Evolutionary conservation across 37 sponge, comb jelly and placozoan genomes (phyloP), one percentile per base, ranked within the genome.

Genomic region (Cladorhizidae sp.): DNA sequence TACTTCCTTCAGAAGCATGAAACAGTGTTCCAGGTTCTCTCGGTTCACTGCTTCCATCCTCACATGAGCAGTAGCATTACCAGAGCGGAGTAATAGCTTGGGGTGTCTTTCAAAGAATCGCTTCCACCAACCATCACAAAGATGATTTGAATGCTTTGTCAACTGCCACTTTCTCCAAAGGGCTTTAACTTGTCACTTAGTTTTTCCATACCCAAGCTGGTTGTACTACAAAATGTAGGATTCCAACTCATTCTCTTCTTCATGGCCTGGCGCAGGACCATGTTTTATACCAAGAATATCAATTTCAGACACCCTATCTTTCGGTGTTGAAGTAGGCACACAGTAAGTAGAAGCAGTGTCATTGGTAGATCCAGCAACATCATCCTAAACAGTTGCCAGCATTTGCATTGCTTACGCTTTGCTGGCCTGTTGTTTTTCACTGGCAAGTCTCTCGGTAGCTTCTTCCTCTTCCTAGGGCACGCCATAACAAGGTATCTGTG

Each of bases 131-230:
- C 70, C 70, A 35, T 68, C 3, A 20, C 69, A n/a, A n/a, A n/a
- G n/a, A n/a, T n/a, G n/a, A n/a, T n/a, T n/a, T n/a, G n/a, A n/a
- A n/a, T n/a, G n/a, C n/a, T n/a, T n/a, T n/a, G n/a, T n/a, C n/a
- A n/a, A n/a, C n/a, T n/a, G n/a, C n/a, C n/a, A n/a, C n/a, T n/a
- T n/a, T n/a, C n/a, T n/a, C n/a, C n/a, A n/a, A n/a, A n/a, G 8
- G 32, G 35, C 21, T 6, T 35, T 62, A n/a, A 80, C 81, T 32
- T 80, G 57, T 70, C 35, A 31, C 18, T 59, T 25, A 20, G 72
- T 71, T 45, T 80, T 80, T 14, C 81, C 81, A 80, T 57, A 80
- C 1, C 81, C 81, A 54, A 70, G 11, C 14, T 18, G 1, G 2
- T 70, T 33, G 23, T 23, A 38, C 9, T 20, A 20, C 21, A 26